Percentiles rank a stretch among this genome's conserved stretches.
Conservation (phyloP, 2,797 vertebrate species). For the Lycodopsis pacificus region DNA sequence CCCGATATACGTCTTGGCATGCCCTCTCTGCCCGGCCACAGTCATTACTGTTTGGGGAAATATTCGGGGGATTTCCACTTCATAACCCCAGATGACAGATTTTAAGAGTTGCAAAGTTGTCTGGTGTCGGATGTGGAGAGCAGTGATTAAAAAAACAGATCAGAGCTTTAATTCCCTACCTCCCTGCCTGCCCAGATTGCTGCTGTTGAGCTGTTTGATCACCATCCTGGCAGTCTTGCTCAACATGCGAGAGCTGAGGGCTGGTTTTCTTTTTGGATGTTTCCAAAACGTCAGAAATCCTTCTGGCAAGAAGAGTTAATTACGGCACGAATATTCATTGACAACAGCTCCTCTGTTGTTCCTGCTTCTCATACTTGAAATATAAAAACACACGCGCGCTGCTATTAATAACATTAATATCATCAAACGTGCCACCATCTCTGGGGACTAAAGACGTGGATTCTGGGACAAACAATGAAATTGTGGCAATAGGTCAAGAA, state of each 20-base stretch:
- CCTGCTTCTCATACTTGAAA: conserved; percentile 32
- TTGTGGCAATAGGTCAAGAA: conserved; percentile 61
- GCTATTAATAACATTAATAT: conserved; percentile 71
- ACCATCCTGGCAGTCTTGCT: conserved; percentile 61
- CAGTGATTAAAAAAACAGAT: conserved; percentile 83
- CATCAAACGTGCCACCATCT: conserved; percentile 51
- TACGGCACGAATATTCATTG: conserved; percentile 70
- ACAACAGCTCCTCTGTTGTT: conserved; percentile 48
- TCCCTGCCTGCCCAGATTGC: conserved; percentile 71
- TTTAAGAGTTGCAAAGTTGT: conserved; percentile 66
- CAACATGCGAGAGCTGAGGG: conserved; percentile 58
- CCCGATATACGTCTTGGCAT: conserved; percentile 45
- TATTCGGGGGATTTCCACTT: conserved; percentile 78
- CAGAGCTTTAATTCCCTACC: conserved; percentile 77
- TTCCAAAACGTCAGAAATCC: conserved; percentile 62
- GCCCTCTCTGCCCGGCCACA: conserved; percentile 37
- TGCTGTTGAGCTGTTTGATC: conserved; percentile 80
- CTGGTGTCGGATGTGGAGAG: conserved; percentile 78
- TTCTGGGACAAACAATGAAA: conserved; percentile 64
- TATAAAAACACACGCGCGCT: neutral
- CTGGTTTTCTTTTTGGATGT: conserved; percentile 55
- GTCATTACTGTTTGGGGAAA: conserved; percentile 64
- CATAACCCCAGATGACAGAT: conserved; percentile 65
- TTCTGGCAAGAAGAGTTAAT: conserved; percentile 65
- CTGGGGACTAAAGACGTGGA: conserved; percentile 22